Base-by-base conservation (phyloP, 2,113 vertebrate species). In the Nycticebus coucang region DNA sequence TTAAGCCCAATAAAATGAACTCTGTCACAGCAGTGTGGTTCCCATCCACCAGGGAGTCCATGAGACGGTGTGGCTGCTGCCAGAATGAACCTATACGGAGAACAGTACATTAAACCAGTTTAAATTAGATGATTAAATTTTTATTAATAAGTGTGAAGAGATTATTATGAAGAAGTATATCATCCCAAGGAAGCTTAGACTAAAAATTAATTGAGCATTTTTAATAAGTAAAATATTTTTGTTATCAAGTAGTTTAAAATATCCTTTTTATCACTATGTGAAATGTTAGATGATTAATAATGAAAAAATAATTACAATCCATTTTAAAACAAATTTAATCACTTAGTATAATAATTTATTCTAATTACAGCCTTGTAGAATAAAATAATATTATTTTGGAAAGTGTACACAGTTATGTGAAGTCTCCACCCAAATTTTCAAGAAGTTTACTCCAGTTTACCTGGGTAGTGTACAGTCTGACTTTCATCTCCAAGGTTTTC, bases 1-100 rank as follows among this genome's bases (percentile, higher is more conserved):
- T 95, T 45, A 94, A 75, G 28, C 93, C 86, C 78, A 94, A 21
- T 30, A 95, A 30, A 74, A 93, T 59, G 72, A 98, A 98, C 0
- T 12, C 62, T 18, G 75, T 96, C 64, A 96, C 82, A 7, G 45
- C 45, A 3, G 95, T 93, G 57, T 83, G 35, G 50, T 96, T 96
- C 9, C 45, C 18, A n/a, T 50, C 5, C 24, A 22, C 17, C 30
- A 74, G 55, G 55, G 19, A 72, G 74, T 87, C 57, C 93, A 95
- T 95, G 24, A 64, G 12, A 24, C 11, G n/a, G 55, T 2, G 11
- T 33, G 55, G 21, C 24, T 74, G 45, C 15, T 91, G 33, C 45
- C 37, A 30, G 33, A 81, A 35, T 10, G 2, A 86, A 79, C 2
- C 64, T 93, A 33, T 59, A 14, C 53, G 74, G 15, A 77, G 53